Evolutionary conservation across 2,797 vertebrate species (phyloP).

Genomic region (Malurus splendens): DNA sequence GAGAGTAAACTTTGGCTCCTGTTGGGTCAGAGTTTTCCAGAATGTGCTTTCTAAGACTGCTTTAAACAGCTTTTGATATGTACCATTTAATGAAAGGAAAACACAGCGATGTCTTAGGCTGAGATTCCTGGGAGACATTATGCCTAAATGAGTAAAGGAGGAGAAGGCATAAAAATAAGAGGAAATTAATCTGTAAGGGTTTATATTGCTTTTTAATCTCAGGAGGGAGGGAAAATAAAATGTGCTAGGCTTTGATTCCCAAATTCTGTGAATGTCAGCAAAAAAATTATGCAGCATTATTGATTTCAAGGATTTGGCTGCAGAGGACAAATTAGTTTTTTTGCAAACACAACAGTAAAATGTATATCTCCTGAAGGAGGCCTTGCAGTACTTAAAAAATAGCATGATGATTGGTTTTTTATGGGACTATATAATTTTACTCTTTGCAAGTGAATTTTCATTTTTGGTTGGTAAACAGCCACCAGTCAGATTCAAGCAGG

Average conservation of each 20-base stretch:
- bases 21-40: background rate
- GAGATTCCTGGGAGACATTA: background rate
- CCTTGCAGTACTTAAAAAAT: background rate
- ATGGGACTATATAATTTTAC: background rate
- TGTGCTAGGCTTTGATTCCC: background rate
- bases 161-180: background rate
- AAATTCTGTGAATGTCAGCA: background rate
- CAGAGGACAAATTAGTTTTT: background rate
- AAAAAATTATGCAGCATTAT: background rate
- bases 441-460: background rate
- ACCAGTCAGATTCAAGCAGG: background rate
- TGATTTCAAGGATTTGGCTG: background rate
- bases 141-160: background rate
- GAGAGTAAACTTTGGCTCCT: background rate
- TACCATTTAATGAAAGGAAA: background rate
- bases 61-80: background rate
- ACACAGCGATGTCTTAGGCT: background rate
- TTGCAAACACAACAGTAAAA: background rate
- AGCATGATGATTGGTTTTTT: background rate
- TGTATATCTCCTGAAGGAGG: background rate
- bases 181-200: background rate
- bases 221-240: background rate
- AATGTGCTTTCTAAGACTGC: background rate
- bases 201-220: background rate
- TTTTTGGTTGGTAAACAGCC: background rate